phyloP scores from a whole-genome alignment of 2,113 vertebrate species.

The Amphilophus citrinellus region DNA sequence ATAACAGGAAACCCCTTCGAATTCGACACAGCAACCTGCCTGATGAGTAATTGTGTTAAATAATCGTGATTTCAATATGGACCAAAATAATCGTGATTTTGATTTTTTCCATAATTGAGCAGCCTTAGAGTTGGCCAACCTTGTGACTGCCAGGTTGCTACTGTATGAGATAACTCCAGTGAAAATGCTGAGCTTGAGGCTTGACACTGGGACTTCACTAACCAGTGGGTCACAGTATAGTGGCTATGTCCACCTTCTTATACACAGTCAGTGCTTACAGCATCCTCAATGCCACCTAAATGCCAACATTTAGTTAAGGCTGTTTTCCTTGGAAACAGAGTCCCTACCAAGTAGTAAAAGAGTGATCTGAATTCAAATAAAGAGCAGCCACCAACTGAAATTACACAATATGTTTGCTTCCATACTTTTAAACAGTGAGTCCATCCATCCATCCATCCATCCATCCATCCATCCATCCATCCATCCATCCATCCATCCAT shows the following conservation, averaged over 20 bases:
- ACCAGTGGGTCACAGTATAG: accelerated
- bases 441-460: too few relatives aligned
- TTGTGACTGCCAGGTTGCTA: not conserved
- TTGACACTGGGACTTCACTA: too few relatives aligned
- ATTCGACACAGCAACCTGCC: too few relatives aligned
- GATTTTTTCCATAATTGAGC: too few relatives aligned
- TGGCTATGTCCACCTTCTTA: not conserved
- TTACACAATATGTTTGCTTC: not conserved
- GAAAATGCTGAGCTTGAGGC: not conserved
- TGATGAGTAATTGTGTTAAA: too few relatives aligned
- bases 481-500: too few relatives aligned
- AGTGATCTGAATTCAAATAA: not conserved
- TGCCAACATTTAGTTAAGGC: not conserved
- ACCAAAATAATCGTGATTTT: too few relatives aligned
- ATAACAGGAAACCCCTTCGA: too few relatives aligned
- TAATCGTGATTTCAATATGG: too few relatives aligned
- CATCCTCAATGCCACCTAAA: not conserved
- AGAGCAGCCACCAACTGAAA: not conserved
- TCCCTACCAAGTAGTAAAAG: not conserved
- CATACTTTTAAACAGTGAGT: too few relatives aligned
- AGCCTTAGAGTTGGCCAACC: not conserved
- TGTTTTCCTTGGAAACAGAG: not conserved
- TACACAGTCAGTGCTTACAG: not conserved
- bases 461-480: too few relatives aligned
- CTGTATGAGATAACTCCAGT: not conserved